These are phyloP conservation scores for Ptilonorhynchus violaceus DNA, from an alignment of 2,113 vertebrate genomes.

Conservation along the genomic window DNA sequence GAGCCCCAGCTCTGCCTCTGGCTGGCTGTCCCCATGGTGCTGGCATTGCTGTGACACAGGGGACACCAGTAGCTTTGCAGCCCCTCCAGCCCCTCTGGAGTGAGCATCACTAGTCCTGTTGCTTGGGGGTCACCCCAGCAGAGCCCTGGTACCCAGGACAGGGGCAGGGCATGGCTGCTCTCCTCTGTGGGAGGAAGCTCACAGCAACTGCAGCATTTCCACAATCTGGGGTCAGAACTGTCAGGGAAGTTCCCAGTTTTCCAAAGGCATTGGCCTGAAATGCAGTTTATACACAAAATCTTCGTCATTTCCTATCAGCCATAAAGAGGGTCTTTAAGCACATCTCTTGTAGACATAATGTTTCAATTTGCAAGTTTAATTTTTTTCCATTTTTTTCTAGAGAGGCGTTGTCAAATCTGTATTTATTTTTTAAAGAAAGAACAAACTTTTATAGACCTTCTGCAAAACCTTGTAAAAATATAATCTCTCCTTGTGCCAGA, in stretches of 20 bases:
- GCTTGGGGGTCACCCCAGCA: not conserved
- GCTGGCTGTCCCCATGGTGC: not conserved
- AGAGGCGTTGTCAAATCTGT: not conserved
- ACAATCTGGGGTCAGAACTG: not conserved
- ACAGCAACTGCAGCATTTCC: not conserved
- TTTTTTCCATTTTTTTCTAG: not conserved
- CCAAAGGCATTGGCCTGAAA: not conserved
- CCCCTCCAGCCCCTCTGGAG: not conserved
- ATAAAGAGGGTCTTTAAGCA: not conserved
- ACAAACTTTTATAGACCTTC: slow-evolving; percentile 68
- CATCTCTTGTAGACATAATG: not conserved
- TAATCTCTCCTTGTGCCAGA: slow-evolving; percentile 68
- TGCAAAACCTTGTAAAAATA: slow-evolving; percentile 69
- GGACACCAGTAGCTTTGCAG: not conserved
- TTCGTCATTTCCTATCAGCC: not conserved
- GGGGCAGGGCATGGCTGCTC: not conserved
- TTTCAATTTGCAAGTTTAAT: slow-evolving; percentile 54
- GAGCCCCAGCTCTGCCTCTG: not conserved
- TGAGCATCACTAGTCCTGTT: fast-evolving
- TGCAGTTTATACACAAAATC: not conserved
- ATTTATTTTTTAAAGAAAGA: slow-evolving; percentile 58
- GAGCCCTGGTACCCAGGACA: not conserved
- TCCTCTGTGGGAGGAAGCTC: fast-evolving
- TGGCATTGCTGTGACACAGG: not conserved
- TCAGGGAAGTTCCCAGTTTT: not conserved